A percentile compares a stretch with the other conserved stretches of the same genome.
These are phyloP conservation scores for Pogonomyrmex californicus DNA, from an alignment of 1,140 invertebrate species.

Conservation along the genomic window DNA sequence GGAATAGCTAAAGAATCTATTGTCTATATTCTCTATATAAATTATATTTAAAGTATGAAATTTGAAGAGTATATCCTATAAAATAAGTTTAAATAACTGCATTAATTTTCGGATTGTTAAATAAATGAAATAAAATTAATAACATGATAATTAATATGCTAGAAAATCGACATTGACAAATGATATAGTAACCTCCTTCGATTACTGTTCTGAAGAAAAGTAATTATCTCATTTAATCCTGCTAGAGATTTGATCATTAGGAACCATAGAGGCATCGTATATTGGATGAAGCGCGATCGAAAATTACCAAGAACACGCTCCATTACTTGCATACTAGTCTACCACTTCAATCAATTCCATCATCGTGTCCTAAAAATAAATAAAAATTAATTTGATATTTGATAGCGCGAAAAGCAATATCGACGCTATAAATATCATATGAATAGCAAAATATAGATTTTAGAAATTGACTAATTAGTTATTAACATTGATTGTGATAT, in stretches of 20 bases:
- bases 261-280: slow-evolving; percentile 16
- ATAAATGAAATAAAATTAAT: background rate
- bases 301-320: slow-evolving; percentile 72
- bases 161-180: slow-evolving; percentile 35
- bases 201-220: slow-evolving; percentile 29
- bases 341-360: slow-evolving; percentile 54
- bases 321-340: slow-evolving; percentile 53
- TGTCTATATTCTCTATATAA: background rate
- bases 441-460: slow-evolving; percentile 2
- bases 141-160: slow-evolving; percentile 9
- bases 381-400: slow-evolving; percentile 61
- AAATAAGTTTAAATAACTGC: background rate
- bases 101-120: background rate
- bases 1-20: slow-evolving; percentile 8
- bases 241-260: slow-evolving; percentile 66
- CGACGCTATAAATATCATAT: background rate
- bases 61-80: background rate
- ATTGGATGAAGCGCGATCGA: slow-evolving; percentile 51
- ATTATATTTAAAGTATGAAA: background rate
- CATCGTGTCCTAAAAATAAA: slow-evolving; percentile 64
- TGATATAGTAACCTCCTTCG: background rate
- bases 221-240: slow-evolving; percentile 69
- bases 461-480: slow-evolving; percentile 13
- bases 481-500: background rate
- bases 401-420: background rate